Evolutionary conservation across 2,797 vertebrate species (phyloP), one percentile per base, ranked within the genome.

Genomic region (Kryptolebias ocellatus): DNA sequence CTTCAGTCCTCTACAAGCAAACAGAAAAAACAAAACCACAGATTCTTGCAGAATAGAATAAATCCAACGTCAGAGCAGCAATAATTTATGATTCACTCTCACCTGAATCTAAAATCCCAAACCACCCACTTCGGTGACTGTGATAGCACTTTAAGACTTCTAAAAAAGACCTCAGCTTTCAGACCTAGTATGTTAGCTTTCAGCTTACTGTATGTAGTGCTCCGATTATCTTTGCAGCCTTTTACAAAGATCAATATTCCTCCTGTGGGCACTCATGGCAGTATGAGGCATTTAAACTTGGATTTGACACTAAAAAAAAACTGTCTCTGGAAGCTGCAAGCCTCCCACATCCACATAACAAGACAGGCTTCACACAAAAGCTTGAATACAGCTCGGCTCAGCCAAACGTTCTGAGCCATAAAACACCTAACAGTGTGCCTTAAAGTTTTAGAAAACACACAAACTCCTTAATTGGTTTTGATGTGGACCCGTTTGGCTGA

Each of bases 231-330:
- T 65, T 65, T 46, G 61, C 69, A 72, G 56, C 73, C 67, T 64
- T 65, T 37, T 6, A 16, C 53, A 24, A 18, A 53, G 72, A 87
- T 90, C 87, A 75, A 71, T 84, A 83, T 65, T 52, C 52, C 50
- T 75, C 76, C 66, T 76, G 67, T 73, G 74, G 80, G 79, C 74
- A 51, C 70, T 74, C 29, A 67, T 81, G 79, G 80, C 78, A 79
- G 75, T 69, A 71, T 70, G 68, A 78, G 72, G 50, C 17, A 42
- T 83, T 87, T 85, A 87, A 70, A 86, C 70, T 84, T 79, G 70
- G 79, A 81, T 84, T 83, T 84, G 69, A 83, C 81, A 71, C 77
- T 17, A 64, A 70, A 74, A 34, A 60, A 51, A 69, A 76, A 67
- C 20, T 1, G n/a, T 63, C 42, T 74, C 29, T 65, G 27, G 70